A percentile compares a stretch with the other conserved stretches of the same genome.
Evolutionary conservation across 2,797 vertebrate species (phyloP).

Genomic region (Rhinella marina): DNA sequence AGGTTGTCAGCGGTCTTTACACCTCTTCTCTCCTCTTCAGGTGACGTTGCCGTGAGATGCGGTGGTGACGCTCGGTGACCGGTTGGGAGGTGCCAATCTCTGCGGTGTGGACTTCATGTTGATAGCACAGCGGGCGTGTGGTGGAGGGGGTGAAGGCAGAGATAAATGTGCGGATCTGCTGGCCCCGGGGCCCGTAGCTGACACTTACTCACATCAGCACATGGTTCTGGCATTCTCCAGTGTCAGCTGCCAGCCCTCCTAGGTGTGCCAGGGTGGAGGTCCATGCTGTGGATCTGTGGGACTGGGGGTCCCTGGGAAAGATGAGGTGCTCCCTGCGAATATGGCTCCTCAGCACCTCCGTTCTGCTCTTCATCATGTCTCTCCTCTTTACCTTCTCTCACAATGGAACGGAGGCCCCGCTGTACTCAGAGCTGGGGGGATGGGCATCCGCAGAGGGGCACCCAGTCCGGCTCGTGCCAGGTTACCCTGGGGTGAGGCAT

Average conservation of each 20-base stretch:
- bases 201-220: neutral
- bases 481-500: conserved; percentile 79
- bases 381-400: conserved; percentile 94
- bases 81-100: neutral
- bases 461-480: conserved; percentile 90
- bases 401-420: conserved; percentile 81
- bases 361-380: conserved; percentile 91
- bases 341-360: conserved; percentile 88
- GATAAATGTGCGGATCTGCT: neutral
- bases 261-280: conserved; percentile 43
- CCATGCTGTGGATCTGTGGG: conserved; percentile 50
- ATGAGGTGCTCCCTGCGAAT: conserved; percentile 91
- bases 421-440: conserved; percentile 87
- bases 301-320: conserved; percentile 10
- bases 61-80: neutral
- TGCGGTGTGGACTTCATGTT: neutral
- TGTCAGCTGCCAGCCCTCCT: neutral
- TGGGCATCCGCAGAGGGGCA: conserved; percentile 81
- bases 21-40: neutral
- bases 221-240: neutral
- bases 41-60: neutral
- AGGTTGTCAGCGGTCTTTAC: neutral
- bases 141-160: neutral
- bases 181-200: neutral
- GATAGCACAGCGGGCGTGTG: neutral